Conservation (phyloP, 2,113 vertebrate genomes). For the Manacus vitellinus region DNA sequence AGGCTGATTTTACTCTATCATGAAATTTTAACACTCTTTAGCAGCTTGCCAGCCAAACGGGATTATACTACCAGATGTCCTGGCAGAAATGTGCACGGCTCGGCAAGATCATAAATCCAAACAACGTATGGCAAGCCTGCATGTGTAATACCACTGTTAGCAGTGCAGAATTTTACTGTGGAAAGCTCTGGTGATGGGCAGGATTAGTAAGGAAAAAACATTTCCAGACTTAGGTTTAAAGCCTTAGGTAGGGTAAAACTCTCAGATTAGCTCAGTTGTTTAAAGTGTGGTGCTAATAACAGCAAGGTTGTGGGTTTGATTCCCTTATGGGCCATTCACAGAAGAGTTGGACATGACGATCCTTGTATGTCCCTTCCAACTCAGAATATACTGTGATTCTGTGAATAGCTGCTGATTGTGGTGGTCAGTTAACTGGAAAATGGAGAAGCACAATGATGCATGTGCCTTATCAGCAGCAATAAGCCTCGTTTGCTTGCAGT, state of each 20-base stretch:
- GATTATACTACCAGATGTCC: constrained; percentile 54
- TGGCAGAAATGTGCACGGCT: not conserved
- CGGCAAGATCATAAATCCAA: constrained; percentile 36
- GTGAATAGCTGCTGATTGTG: not conserved
- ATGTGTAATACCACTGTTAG: not conserved
- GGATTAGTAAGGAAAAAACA: not conserved
- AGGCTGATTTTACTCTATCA: constrained; percentile 4
- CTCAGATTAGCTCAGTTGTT: not conserved
- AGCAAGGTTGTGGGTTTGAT: not conserved
- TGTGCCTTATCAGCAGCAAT: not conserved
- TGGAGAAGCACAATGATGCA: not conserved
- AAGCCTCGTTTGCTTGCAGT: not conserved
- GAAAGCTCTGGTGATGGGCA: not conserved
- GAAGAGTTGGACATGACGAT: not conserved
- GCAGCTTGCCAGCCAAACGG: not conserved
- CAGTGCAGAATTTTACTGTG: not conserved
- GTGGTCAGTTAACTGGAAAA: not conserved
- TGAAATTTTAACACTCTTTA: constrained; percentile 22
- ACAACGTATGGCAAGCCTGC: constrained; percentile 6
- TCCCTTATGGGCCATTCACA: not conserved
- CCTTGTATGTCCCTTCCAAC: not conserved
- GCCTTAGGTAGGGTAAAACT: not conserved
- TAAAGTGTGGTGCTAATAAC: not conserved
- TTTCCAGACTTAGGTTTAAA: not conserved
- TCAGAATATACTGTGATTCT: not conserved